Evolutionary conservation across 2,888 invertebrate genomes (phyloP), one percentile per base, ranked within the genome.

Genomic region (Calameuta filiformis): DNA sequence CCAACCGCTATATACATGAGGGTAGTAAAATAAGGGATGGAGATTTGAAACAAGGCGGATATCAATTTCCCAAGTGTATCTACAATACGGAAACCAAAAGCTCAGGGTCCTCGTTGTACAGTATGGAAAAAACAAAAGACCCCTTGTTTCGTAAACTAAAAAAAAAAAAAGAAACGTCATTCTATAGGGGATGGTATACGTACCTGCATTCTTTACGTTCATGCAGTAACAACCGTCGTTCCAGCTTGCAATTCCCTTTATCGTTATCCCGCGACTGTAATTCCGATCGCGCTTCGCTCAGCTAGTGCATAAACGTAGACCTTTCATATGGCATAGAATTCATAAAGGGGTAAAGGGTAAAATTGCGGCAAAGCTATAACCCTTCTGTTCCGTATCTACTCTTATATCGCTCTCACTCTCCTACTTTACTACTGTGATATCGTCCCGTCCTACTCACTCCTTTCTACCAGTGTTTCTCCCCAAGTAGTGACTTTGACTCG

Each of bases 211-310:
- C 23, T 56, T 15, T 56, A 23, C 15, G 23, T 23, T 56, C 56
- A 9, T 56, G 23, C 56, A 56, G 56, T 56, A 56, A 56, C 56
- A 23, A 56, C 56, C 23, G 23, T 9, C 56, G 56, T 56, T 56
- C 23, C 56, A 23, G 56, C 56, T 56, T 56, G 56, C 56, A 23
- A 56, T 56, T 84, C 81, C 81, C 82, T 86, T 86, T 86, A 85
- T 85, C 84, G 84, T 79, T 79, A 82, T 73, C 79, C 83, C 80
- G 79, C 83, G 80, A 82, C 83, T 81, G 84, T 85, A 86, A 86
- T 86, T 85, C 84, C 85, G 85, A 86, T 86, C 86, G 83, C 81
- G 85, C 86, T 85, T 85, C 85, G 83, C 85, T 86, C 86, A 86
- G 86, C 86, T 85, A 81, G 80, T 84, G 84, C 85, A 84, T 85